Evolutionary conservation across 1,140 invertebrate species (phyloP).

Genomic region (Leptinotarsa texana): DNA sequence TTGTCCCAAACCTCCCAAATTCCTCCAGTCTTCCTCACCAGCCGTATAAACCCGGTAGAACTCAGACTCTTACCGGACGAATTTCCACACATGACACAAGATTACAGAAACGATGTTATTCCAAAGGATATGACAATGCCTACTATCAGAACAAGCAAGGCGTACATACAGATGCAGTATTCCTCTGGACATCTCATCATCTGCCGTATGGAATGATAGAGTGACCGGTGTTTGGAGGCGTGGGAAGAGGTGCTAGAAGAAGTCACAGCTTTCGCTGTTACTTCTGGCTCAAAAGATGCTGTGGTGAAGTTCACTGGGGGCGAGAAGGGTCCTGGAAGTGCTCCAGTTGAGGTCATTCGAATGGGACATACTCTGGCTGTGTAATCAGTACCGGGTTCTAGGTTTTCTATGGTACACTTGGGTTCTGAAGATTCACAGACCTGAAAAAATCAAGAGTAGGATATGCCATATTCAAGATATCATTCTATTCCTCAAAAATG

Average conservation of each 20-base stretch:
- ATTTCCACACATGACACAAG: not conserved
- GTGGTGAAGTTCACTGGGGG: constrained; percentile 63
- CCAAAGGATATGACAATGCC: constrained; percentile 66
- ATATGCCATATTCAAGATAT: too few species aligned
- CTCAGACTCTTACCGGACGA: not conserved
- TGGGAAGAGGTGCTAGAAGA: constrained; percentile 39
- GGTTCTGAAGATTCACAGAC: constrained; percentile 72
- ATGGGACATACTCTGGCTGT: constrained; percentile 73
- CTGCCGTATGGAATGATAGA: constrained; percentile 45
- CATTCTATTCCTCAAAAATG: too few species aligned
- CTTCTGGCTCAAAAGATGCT: constrained; percentile 48
- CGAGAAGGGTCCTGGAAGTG: constrained; percentile 70
- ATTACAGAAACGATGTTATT: constrained; percentile 44
- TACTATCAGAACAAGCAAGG: constrained; percentile 65
- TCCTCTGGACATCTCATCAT: constrained; percentile 64
- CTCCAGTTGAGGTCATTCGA: constrained; percentile 61
- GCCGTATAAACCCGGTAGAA: not conserved
- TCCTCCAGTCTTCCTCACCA: not conserved
- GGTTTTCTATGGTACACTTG: constrained; percentile 66
- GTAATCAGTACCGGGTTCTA: constrained; percentile 74
- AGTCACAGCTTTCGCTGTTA: constrained; percentile 43
- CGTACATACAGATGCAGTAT: constrained; percentile 67
- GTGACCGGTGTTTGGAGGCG: constrained; percentile 36
- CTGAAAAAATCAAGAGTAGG: constrained; percentile 56
- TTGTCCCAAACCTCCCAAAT: not conserved